phyloP scores from a whole-genome alignment of 2,797 vertebrate genomes.

The Sylvia borin region DNA sequence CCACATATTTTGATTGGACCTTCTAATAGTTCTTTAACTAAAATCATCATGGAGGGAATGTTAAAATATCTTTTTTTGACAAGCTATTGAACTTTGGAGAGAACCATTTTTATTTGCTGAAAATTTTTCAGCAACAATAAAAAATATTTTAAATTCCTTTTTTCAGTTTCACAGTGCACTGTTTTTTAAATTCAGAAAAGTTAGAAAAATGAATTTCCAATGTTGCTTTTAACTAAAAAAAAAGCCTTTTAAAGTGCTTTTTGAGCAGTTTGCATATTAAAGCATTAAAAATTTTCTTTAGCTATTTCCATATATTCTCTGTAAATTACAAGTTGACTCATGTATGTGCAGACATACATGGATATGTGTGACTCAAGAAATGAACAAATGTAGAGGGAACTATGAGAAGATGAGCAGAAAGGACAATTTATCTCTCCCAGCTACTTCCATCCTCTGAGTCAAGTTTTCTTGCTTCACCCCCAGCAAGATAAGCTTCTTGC shows the following conservation, averaged over 20 bases:
- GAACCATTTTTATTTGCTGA: background rate
- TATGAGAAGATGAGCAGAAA: background rate
- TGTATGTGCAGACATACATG: rapidly evolving
- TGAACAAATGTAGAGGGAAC: background rate
- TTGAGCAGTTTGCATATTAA: background rate
- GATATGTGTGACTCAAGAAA: background rate
- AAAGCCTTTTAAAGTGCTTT: background rate
- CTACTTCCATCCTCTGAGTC: background rate
- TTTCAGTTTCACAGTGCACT: background rate
- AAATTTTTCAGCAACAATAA: background rate
- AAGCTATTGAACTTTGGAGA: background rate
- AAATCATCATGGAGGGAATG: background rate
- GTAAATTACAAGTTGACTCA: background rate
- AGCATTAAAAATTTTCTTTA: background rate
- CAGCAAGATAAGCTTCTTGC: background rate
- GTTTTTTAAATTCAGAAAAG: background rate
- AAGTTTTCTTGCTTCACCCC: background rate
- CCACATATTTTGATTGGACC: background rate
- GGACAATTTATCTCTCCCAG: background rate
- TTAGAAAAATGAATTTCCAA: background rate
- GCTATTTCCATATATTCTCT: background rate
- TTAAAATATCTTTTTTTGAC: background rate
- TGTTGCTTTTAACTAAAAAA: background rate
- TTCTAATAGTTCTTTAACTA: background rate
- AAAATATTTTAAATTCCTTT: background rate